A percentile compares a stretch with the other conserved stretches of the same genome.
phyloP scores from a whole-genome alignment of 2,113 vertebrate species.

The Datnioides undecimradiatus region DNA sequence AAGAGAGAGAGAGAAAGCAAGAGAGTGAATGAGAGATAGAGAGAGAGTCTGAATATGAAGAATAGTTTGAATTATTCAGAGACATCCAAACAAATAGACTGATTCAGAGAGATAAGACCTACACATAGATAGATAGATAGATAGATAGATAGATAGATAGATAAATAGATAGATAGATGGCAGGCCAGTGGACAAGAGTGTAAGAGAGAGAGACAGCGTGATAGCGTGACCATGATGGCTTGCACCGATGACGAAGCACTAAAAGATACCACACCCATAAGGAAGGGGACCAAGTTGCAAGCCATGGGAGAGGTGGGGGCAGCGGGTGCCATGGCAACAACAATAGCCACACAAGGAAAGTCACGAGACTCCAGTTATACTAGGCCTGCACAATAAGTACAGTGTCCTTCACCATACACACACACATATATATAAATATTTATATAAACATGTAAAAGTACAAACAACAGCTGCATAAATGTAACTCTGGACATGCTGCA shows the following conservation, averaged over 20 bases:
- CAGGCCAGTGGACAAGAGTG: slow-evolving; percentile 45
- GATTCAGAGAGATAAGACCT: too few relatives aligned
- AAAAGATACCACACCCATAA: slow-evolving; percentile 58
- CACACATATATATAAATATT: slow-evolving; percentile 32
- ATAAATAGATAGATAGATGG: slow-evolving; percentile 20
- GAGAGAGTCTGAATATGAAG: slow-evolving; percentile 41
- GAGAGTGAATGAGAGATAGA: too few relatives aligned
- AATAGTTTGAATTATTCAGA: slow-evolving; percentile 56
- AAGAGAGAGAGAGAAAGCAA: slow-evolving; percentile 43
- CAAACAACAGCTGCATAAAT: slow-evolving; percentile 25
- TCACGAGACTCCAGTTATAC: slow-evolving; percentile 60
- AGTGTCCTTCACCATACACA: slow-evolving; percentile 47
- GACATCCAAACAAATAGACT: slow-evolving; percentile 31
- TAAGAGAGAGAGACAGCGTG: slow-evolving; percentile 38
- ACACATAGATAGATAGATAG: slow-evolving; percentile 39
- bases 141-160: slow-evolving; percentile 41
- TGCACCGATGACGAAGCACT: slow-evolving; percentile 62
- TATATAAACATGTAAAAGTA: slow-evolving; percentile 51
- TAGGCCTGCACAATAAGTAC: slow-evolving; percentile 34
- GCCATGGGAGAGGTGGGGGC: slow-evolving; percentile 39
- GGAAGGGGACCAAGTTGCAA: slow-evolving; percentile 37
- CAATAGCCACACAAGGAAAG: slow-evolving; percentile 64
- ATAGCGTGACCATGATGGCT: slow-evolving; percentile 67
- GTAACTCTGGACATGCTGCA: slow-evolving; percentile 67
- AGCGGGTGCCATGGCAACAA: slow-evolving; percentile 55